Evolutionary conservation across 2,113 vertebrate species (phyloP).

Genomic region (Ramphastos sulfuratus): DNA sequence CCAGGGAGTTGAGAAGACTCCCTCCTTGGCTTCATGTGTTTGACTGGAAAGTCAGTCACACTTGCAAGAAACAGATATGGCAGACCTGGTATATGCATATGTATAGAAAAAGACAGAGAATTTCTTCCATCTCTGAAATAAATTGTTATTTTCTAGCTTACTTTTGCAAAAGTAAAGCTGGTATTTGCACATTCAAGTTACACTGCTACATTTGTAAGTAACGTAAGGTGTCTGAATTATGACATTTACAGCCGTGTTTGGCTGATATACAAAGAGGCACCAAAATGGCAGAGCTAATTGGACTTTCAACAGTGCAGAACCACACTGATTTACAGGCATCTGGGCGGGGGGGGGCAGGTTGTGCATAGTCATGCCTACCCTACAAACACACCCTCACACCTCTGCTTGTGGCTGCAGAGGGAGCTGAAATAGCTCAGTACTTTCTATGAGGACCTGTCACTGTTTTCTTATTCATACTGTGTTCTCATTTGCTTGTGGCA

Average conservation of each 20-base stretch:
- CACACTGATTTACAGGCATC: not conserved
- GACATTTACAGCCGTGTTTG: not conserved
- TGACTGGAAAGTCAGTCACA: not conserved
- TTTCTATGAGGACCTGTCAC: not conserved
- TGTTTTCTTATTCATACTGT: accelerated
- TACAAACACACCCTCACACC: accelerated
- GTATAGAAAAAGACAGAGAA: not conserved
- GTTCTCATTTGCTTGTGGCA: not conserved
- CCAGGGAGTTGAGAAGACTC: not conserved
- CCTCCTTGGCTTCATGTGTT: not conserved
- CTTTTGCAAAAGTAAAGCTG: not conserved
- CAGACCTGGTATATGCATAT: not conserved
- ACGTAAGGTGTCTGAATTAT: not conserved
- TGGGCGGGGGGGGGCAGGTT: not conserved
- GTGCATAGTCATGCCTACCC: not conserved
- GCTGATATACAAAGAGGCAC: not conserved
- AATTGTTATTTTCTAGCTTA: not conserved
- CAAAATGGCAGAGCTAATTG: not conserved
- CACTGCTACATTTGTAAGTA: not conserved
- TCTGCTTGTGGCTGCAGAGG: not conserved
- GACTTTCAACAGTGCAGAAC: not conserved
- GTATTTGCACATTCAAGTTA: not conserved
- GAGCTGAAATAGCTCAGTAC: not conserved
- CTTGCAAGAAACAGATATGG: not conserved
- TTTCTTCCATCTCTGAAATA: not conserved